These are phyloP conservation scores for Sesia bembeciformis DNA, from an alignment of 2,888 invertebrate genomes.

Conservation along the genomic window DNA sequence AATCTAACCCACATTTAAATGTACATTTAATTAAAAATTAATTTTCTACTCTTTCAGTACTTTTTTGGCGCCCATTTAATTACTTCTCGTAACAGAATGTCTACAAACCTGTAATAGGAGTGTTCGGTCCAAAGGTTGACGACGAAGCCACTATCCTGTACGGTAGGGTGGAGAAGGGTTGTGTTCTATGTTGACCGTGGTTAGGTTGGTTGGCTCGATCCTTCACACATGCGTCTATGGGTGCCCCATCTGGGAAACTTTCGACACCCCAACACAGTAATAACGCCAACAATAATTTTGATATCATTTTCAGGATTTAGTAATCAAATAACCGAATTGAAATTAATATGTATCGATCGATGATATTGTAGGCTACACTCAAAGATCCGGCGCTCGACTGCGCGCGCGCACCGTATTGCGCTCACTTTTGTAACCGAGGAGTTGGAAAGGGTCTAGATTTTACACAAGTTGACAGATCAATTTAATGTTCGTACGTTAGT, in stretches of 20 bases:
- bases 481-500: slow-evolving; percentile 29
- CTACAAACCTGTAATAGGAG: slow-evolving; percentile 78
- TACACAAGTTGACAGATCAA: slow-evolving; percentile 47
- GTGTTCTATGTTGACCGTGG: slow-evolving; percentile 82
- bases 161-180: slow-evolving; percentile 77
- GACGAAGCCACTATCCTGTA: slow-evolving; percentile 80
- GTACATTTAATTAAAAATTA: too few species aligned
- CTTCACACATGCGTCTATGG: slow-evolving; percentile 86
- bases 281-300: slow-evolving; percentile 35
- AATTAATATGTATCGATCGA: slow-evolving; percentile 1
- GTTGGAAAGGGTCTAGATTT: slow-evolving; percentile 62
- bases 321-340: not conserved
- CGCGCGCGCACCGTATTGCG: slow-evolving; percentile 32
- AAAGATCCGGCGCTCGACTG: slow-evolving; percentile 43
- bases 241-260: slow-evolving; percentile 87
- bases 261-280: slow-evolving; percentile 45
- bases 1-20: too few species aligned
- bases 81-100: too few species aligned
- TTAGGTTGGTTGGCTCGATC: slow-evolving; percentile 83
- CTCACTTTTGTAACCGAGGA: slow-evolving; percentile 58
- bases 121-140: slow-evolving; percentile 78
- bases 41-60: too few species aligned
- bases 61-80: too few species aligned
- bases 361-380: slow-evolving; percentile 18
- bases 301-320: slow-evolving; percentile 25